Evolutionary conservation across 2,797 vertebrate genomes (phyloP), one percentile per base, ranked within the genome.

Genomic region (Ficedula albicollis): DNA sequence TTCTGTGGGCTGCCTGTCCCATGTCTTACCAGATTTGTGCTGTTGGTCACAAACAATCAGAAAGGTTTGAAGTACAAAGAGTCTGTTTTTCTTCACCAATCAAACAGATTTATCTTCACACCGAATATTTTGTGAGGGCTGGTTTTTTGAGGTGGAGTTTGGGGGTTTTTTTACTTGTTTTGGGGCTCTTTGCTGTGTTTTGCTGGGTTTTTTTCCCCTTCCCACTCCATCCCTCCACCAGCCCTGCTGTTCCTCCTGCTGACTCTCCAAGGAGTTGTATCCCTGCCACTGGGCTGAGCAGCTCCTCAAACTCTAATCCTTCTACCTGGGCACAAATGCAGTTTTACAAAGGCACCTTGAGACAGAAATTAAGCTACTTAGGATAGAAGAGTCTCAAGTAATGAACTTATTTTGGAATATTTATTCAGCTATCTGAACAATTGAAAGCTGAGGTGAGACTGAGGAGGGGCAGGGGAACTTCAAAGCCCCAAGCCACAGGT

Each of bases 401-500:
- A 64, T n/a, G 18, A 59, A 36, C 23, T 54, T 29, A 55, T 77
- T 74, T 38, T 23, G 39, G 75, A 77, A 76, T 77, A 86, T 79
- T 89, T 80, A 73, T 84, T 87, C 54, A 90, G 4, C 43, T 72
- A 17, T 48, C 56, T 80, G 43, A 43, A 43, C 43, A 43, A 43
- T 43, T 87, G 80, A 95, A 94, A 89, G 80, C 73, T 76, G 51
- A 91, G 89, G 76, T 86, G 87, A 95, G 91, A 56, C 54, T 56
- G 67, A 84, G 89, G 82, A 95, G 89, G 41, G 74, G 90, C 56
- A 90, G 78, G 72, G 58, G 66, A 95, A 90, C 94, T 94, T 93
- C 95, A 94, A 96, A 96, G 89, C 85, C 78, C 76, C 77, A 52
- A 93, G 81, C 78, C 84, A 92, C 69, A 59, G 76, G 51, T 95